Evolutionary conservation across 2,113 vertebrate species (phyloP).

Genomic region (Gambusia affinis): DNA sequence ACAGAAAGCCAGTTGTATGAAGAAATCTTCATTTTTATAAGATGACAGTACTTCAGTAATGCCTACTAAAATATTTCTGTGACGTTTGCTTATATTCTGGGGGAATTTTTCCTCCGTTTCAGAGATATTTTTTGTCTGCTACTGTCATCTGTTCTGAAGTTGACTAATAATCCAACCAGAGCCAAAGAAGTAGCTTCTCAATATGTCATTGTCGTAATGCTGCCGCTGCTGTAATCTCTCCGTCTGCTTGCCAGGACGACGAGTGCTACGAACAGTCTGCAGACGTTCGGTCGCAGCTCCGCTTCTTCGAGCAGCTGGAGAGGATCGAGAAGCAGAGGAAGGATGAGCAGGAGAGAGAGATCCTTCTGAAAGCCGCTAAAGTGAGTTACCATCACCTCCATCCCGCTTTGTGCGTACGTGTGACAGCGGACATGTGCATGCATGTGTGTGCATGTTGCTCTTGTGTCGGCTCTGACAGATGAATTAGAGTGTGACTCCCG

Average conservation of each 20-base stretch:
- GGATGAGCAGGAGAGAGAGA: conserved; percentile 89
- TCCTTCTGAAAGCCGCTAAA: conserved; percentile 89
- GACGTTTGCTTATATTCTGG: no score
- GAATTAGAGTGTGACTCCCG: conserved; percentile 72
- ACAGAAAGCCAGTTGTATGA: no score
- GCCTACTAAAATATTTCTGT: no score
- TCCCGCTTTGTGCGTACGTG: conserved; percentile 7
- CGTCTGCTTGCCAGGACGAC: conserved; percentile 78
- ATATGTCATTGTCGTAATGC: background rate
- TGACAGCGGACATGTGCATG: conserved; percentile 30
- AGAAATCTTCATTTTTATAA: no score
- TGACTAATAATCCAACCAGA: background rate
- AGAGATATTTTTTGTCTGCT: no score
- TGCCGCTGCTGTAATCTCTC: conserved; percentile 23
- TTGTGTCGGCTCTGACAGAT: conserved; percentile 57
- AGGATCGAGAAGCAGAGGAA: conserved; percentile 90
- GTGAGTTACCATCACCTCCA: conserved; percentile 66
- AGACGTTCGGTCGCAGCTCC: conserved; percentile 86
- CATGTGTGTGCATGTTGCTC: conserved; percentile 42
- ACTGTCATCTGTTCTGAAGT: background rate
- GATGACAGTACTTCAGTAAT: no score
- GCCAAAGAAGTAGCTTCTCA: background rate
- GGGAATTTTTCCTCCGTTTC: no score
- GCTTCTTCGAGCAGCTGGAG: conserved; percentile 91
- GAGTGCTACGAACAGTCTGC: conserved; percentile 85